A percentile compares a stretch with the other conserved stretches of the same genome.
Conservation (phyloP, 2,797 vertebrate genomes). For the Falco novaeseelandiae region DNA sequence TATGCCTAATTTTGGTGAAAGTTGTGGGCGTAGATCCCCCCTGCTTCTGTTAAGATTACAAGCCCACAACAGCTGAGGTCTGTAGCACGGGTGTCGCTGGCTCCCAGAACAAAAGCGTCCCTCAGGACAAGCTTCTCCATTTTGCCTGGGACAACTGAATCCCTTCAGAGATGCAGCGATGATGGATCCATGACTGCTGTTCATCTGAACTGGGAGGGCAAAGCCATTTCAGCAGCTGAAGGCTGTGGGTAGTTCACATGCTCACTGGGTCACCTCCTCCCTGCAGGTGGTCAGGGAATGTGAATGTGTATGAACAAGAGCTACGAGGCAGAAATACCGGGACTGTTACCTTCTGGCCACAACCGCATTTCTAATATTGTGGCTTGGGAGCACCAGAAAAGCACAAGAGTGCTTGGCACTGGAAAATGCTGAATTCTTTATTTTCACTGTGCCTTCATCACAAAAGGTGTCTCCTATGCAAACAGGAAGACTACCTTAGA, state of each 20-base stretch:
- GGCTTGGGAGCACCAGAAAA: background rate
- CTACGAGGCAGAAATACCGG: fast-evolving
- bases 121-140: background rate
- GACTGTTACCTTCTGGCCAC: background rate
- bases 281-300: background rate
- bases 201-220: background rate
- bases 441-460: background rate
- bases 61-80: background rate
- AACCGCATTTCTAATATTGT: fast-evolving
- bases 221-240: background rate
- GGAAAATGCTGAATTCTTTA: background rate
- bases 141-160: background rate
- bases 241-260: background rate
- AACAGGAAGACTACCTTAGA: background rate
- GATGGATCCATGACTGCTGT: background rate
- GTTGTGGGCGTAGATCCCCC: background rate
- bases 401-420: background rate
- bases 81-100: fast-evolving
- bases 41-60: background rate
- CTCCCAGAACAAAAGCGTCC: background rate
- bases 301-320: background rate
- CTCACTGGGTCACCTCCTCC: background rate
- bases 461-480: background rate
- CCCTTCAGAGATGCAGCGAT: background rate
- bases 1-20: background rate